phyloP scores from a whole-genome alignment of 2,113 vertebrate genomes.

The Triplophysa tibetana region DNA sequence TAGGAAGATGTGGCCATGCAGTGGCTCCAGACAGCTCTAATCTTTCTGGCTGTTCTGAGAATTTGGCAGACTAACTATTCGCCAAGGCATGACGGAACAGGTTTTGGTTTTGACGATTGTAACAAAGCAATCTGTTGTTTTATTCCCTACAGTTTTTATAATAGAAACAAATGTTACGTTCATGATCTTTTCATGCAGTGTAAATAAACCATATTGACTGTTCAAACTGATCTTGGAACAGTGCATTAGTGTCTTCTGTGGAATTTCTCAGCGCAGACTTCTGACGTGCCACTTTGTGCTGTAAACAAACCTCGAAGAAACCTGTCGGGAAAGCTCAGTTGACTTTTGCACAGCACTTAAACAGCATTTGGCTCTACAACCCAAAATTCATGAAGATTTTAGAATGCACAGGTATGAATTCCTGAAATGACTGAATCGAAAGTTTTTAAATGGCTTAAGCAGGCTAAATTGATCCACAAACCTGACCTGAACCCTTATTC shows the following conservation, averaged over 20 bases:
- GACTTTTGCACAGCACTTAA: not conserved
- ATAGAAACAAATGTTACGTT: slow-evolving; percentile 4
- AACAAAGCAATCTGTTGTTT: slow-evolving; percentile 11
- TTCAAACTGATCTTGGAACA: not conserved
- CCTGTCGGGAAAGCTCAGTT: not conserved
- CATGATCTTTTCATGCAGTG: not conserved
- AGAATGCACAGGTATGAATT: not conserved
- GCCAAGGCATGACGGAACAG: slow-evolving; percentile 61
- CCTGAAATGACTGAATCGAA: not conserved
- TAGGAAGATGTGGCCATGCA: not conserved
- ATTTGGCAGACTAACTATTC: slow-evolving; percentile 60
- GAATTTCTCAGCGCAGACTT: not conserved
- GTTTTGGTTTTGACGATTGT: slow-evolving; percentile 39
- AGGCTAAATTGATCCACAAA: not conserved
- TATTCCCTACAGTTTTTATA: not conserved
- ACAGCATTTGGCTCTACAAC: not conserved
- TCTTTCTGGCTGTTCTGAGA: slow-evolving; percentile 46
- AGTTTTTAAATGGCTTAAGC: not conserved
- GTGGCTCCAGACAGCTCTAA: slow-evolving; percentile 46
- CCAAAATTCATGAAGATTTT: too few species aligned
- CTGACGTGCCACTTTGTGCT: not conserved
- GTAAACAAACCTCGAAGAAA: not conserved
- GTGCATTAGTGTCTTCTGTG: not conserved
- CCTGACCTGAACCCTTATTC: not conserved
- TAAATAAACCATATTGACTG: not conserved